Percentiles rank a stretch among this genome's conserved stretches.
Conservation (phyloP, 2,888 invertebrate species). For the Halocaridina rubra region DNA sequence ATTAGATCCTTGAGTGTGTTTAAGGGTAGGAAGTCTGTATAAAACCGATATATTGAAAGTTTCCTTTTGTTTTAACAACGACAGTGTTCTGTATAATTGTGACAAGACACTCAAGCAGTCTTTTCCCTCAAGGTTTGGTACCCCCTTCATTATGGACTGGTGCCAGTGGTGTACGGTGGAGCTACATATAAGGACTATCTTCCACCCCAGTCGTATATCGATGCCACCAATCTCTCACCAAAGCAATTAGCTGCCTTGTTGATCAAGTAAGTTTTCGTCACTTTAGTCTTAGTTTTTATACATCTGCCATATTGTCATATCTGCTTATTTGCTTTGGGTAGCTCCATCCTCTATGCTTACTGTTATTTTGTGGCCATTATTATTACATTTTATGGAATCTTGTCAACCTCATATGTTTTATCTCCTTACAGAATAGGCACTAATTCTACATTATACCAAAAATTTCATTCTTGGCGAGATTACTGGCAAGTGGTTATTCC, state of each 20-base stretch:
- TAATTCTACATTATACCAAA: background rate
- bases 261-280: constrained; percentile 3
- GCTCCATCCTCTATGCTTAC: too few relatives aligned
- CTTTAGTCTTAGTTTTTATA: background rate
- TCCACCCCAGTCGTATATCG: constrained; percentile 49
- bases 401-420: too few relatives aligned
- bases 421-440: background rate
- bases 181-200: constrained; percentile 40
- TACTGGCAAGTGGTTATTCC: constrained; percentile 24
- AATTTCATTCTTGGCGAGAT: constrained; percentile 28
- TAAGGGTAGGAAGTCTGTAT: too few relatives aligned
- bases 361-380: too few relatives aligned
- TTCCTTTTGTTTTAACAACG: too few relatives aligned
- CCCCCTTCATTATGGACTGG: constrained; percentile 31
- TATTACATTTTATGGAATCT: too few relatives aligned
- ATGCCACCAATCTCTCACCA: constrained; percentile 40
- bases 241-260: constrained; percentile 8
- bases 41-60: too few relatives aligned
- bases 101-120: too few relatives aligned
- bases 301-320: background rate
- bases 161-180: constrained; percentile 56
- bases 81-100: too few relatives aligned
- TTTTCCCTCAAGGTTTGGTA: constrained; percentile 22
- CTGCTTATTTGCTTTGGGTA: too few relatives aligned
- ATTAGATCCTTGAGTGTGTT: background rate